These are phyloP conservation scores for Picus viridis DNA, from an alignment of 2,797 vertebrate species.

Conservation along the genomic window DNA sequence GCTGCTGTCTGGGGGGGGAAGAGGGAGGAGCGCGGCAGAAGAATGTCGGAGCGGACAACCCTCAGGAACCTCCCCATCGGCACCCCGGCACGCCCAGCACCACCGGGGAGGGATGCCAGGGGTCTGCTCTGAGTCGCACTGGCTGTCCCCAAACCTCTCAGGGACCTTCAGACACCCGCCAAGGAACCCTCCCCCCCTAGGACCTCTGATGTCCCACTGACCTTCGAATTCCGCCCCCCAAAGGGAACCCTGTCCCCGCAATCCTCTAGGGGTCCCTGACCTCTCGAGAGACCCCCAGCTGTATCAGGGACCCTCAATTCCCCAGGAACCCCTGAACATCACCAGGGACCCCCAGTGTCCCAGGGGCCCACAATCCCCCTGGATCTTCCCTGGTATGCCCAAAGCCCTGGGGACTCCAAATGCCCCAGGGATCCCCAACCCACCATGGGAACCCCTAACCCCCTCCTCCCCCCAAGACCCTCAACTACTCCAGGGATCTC, in stretches of 20 bases:
- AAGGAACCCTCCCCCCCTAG: neutral
- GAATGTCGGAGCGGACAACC: too few relatives aligned
- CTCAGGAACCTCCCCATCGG: neutral
- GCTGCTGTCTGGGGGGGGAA: neutral
- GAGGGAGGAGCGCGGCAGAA: neutral
- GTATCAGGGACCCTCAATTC: neutral
- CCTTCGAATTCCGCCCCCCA: neutral
- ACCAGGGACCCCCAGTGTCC: too few relatives aligned
- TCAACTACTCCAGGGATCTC: too few relatives aligned
- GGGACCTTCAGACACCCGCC: fast-evolving
- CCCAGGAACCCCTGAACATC: too few relatives aligned
- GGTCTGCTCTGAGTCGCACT: neutral
- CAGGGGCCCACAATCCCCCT: too few relatives aligned
- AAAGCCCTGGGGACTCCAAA: neutral
- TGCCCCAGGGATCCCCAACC: too few relatives aligned
- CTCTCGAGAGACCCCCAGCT: too few relatives aligned
- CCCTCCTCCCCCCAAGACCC: neutral
- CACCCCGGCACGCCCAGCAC: neutral
- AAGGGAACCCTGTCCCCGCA: too few relatives aligned
- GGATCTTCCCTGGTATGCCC: neutral
- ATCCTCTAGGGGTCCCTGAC: too few relatives aligned
- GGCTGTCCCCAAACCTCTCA: neutral
- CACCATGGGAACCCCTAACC: too few relatives aligned
- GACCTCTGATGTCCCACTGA: too few relatives aligned
- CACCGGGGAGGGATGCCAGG: fast-evolving